Evolutionary conservation across 2,797 vertebrate species (phyloP).

Genomic region (Hoplostethus atlanticus): DNA sequence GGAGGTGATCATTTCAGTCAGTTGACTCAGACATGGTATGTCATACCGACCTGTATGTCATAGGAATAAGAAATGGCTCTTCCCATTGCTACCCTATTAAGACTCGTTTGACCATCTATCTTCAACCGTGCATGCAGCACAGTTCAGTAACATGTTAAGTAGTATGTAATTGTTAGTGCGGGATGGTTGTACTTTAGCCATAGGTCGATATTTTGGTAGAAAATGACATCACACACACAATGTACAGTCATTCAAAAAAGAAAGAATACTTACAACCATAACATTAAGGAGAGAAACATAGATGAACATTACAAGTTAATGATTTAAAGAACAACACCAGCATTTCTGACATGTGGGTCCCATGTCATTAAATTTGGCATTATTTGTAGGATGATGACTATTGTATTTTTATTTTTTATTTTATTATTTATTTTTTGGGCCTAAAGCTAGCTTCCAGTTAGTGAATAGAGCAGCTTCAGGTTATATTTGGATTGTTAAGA

Average conservation of each 20-base stretch:
- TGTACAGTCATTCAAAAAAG: conserved; percentile 34
- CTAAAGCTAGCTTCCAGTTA: background rate
- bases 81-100: conserved; percentile 28
- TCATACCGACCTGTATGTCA: conserved; percentile 35
- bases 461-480: background rate
- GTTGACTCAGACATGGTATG: conserved; percentile 32
- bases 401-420: no score
- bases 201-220: conserved; percentile 20
- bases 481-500: background rate
- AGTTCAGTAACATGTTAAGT: conserved; percentile 42
- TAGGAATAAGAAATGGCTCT: conserved; percentile 43
- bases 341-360: background rate
- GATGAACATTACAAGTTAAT: conserved; percentile 6
- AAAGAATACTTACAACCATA: conserved; percentile 7
- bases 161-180: conserved; percentile 4
- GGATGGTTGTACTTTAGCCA: background rate
- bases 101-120: conserved; percentile 22
- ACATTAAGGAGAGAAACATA: conserved; percentile 17
- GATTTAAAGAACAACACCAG: conserved; percentile 1
- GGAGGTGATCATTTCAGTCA: conserved; percentile 40
- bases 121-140: conserved; percentile 39
- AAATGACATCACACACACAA: conserved; percentile 30
- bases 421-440: background rate
- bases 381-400: no score
- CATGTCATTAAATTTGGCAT: background rate